Conservation (phyloP, 2,797 vertebrate species). For the Lemur catta region DNA sequence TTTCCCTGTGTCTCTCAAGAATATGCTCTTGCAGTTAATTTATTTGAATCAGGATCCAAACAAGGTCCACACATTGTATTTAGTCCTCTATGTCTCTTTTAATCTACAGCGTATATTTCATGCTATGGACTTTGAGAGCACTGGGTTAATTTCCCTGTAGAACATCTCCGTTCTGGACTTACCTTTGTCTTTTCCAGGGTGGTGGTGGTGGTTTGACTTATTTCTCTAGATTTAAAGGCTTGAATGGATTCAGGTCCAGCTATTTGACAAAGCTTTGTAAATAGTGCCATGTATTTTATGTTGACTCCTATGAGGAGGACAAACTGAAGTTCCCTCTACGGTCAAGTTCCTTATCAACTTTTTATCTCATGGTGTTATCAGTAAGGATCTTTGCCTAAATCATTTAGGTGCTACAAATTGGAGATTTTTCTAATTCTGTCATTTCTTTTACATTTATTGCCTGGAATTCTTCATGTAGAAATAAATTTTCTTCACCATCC, state of each 20-base stretch:
- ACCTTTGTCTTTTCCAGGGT: background rate
- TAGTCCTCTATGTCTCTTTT: background rate
- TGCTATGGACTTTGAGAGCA: background rate
- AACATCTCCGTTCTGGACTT: background rate
- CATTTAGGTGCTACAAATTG: background rate
- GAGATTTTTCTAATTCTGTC: background rate
- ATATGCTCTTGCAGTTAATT: background rate
- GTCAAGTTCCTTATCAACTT: background rate
- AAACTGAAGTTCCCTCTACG: background rate
- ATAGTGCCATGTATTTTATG: accelerated
- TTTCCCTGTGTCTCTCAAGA: background rate
- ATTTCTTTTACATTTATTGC: background rate
- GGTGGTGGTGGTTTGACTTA: background rate
- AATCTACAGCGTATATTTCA: background rate
- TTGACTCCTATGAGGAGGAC: background rate
- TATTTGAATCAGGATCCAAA: background rate
- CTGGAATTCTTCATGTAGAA: background rate
- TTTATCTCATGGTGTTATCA: background rate
- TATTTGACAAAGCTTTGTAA: background rate
- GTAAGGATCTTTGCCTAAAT: background rate
- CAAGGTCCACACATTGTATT: accelerated
- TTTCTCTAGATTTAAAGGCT: background rate
- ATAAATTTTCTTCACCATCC: background rate
- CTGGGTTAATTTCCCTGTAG: background rate
- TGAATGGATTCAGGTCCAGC: no score